Base-by-base conservation (phyloP, 2,797 vertebrate species). In the Propithecus deckenii region DNA sequence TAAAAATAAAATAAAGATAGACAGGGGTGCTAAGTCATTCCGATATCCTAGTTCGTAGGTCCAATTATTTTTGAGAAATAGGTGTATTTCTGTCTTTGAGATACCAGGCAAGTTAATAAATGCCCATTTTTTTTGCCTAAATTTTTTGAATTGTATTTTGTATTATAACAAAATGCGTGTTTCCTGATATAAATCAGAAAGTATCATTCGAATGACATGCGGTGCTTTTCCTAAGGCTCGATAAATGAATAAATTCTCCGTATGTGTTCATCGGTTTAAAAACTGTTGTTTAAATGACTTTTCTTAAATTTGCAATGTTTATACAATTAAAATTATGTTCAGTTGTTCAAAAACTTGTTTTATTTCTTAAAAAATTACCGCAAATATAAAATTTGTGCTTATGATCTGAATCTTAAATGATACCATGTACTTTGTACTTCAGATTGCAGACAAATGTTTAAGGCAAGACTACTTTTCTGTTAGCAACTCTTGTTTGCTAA, bases 241-340 rank as follows among this genome's bases (percentile, higher is more conserved):
- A 20, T 63, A 83, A 93, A 28, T 46, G 59, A 80, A 85, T 89
- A 86, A 41, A 63, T 85, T 86, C 32, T 92, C 50, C 55, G n/a
- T 59, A 69, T 43, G 59, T 55, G 12, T 23, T 92, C 30, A 71
- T 92, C 32, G n/a, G 15, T 75, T 91, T 74, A 61, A 74, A 83
- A 83, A 72, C 4, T 46, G 12, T 10, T n/a, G 20, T 38, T 25
- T 72, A 91, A 78, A 32, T 79, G 41, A 17, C 52, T 88, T 89
- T 89, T 52, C 23, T 95, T 50, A 75, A 95, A 93, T 75, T 67
- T 35, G 12, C 75, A 17, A 63, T 43, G 91, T 23, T 85, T 59
- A 91, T 71, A 46, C 22, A 86, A 93, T 65, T 93, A 93, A 85
- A 94, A 84, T 74, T 57, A 57, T 59, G 48, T 52, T 80, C 67